Percentiles rank a stretch among this genome's conserved stretches.
Evolutionary conservation across 1,140 invertebrate species (phyloP).

Genomic region (Papilio machaon): DNA sequence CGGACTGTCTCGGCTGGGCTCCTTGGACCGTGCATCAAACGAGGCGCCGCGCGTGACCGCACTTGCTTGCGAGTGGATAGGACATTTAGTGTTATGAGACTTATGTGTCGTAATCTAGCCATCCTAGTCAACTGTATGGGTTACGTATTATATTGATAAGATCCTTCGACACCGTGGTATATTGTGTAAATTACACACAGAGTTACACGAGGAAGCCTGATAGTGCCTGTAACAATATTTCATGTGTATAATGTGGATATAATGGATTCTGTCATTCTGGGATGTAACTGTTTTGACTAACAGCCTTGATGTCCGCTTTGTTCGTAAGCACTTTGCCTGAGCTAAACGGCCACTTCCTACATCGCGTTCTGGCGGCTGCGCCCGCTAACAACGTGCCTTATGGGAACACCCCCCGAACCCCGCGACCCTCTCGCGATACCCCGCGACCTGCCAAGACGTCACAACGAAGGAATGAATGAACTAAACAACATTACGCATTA

Average conservation of each 20-base stretch:
- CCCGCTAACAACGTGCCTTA: slow-evolving; percentile 70
- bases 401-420: slow-evolving; percentile 58
- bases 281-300: neutral
- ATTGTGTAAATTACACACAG: neutral
- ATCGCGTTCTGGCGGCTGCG: slow-evolving; percentile 68
- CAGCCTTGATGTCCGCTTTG: slow-evolving; percentile 46
- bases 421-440: slow-evolving; percentile 37
- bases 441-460: neutral
- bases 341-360: slow-evolving; percentile 73
- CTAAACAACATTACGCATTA: neutral
- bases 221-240: too few relatives aligned
- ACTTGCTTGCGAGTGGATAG: slow-evolving; percentile 43
- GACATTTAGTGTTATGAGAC: slow-evolving; percentile 42
- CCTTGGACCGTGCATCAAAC: slow-evolving; percentile 62
- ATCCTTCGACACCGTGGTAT: neutral
- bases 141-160: neutral
- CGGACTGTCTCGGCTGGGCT: slow-evolving; percentile 43
- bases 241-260: too few relatives aligned
- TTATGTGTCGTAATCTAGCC: neutral
- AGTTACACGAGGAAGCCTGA: too few relatives aligned
- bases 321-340: slow-evolving; percentile 41
- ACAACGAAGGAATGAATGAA: slow-evolving; percentile 31
- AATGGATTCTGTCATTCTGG: neutral
- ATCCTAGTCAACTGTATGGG: neutral
- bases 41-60: slow-evolving; percentile 61